Conservation (phyloP, 2,888 invertebrate genomes). For the Cephus pulcher region DNA sequence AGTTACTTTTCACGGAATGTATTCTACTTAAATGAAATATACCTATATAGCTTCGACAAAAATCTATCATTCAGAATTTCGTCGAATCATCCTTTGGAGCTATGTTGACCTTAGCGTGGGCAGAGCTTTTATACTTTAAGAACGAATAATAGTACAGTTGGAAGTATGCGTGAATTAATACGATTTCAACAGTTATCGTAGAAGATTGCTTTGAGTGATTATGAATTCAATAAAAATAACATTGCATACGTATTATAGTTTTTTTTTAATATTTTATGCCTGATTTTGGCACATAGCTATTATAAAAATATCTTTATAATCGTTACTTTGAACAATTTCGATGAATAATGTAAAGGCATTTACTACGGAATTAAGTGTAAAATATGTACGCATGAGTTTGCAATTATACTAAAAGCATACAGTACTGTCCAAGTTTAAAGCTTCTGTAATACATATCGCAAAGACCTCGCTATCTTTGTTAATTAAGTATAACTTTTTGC, state of each 20-base stretch:
- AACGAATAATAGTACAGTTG: neutral
- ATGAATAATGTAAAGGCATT: neutral
- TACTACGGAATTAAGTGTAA: neutral
- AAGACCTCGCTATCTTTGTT: neutral
- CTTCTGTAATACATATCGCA: neutral
- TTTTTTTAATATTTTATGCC: neutral
- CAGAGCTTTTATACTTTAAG: neutral
- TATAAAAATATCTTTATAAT: neutral
- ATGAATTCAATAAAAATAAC: neutral
- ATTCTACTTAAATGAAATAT: neutral
- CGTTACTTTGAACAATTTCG: neutral
- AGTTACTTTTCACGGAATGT: neutral
- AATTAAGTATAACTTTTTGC: neutral
- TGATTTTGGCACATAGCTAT: neutral
- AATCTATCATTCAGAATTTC: neutral
- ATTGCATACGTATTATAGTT: neutral
- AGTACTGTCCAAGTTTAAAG: neutral
- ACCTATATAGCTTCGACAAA: neutral
- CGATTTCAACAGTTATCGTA: neutral
- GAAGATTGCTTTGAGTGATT: neutral
- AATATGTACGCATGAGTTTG: neutral
- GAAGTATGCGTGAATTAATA: neutral
- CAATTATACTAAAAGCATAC: neutral
- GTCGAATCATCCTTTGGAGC: neutral
- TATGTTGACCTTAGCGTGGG: neutral